phyloP scores from a whole-genome alignment of 30 jellyfish, hydroid and myxozoan species.

The Nemopilema nomurai region DNA sequence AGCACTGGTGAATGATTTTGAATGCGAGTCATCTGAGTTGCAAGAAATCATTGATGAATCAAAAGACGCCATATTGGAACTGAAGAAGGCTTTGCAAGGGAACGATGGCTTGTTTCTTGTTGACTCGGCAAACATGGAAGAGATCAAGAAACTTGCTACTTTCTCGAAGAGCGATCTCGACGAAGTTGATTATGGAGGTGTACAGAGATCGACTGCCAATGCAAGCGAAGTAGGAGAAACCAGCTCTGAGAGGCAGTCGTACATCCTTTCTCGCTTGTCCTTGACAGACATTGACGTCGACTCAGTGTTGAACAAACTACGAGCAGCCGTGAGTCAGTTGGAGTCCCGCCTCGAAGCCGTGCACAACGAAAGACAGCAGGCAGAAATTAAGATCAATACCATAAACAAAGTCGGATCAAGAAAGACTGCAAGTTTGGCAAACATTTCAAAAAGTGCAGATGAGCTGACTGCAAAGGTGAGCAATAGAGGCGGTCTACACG shows the following conservation, averaged over 20 bases:
- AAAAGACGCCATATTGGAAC: slow-evolving; percentile 56
- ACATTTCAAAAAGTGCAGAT: slow-evolving; percentile 20
- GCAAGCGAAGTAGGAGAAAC: neutral
- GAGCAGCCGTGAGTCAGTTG: slow-evolving; percentile 64
- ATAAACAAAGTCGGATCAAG: slow-evolving; percentile 11
- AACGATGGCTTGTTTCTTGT: slow-evolving; percentile 58
- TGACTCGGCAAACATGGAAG: slow-evolving; percentile 47
- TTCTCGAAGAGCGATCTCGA: slow-evolving; percentile 19
- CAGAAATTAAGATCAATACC: slow-evolving; percentile 26
- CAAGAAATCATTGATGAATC: slow-evolving; percentile 69
- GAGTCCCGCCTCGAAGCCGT: slow-evolving; percentile 49
- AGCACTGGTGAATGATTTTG: slow-evolving; percentile 42
- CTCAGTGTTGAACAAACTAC: slow-evolving; percentile 51
- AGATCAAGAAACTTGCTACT: slow-evolving; percentile 36
- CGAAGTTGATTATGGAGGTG: neutral
- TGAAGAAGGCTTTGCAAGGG: slow-evolving; percentile 64
- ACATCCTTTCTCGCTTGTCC: slow-evolving; percentile 50
- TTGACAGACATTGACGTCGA: slow-evolving; percentile 56
- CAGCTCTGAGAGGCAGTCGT: slow-evolving; percentile 35
- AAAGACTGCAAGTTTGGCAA: neutral
- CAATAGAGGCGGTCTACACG: neutral
- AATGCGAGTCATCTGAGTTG: slow-evolving; percentile 63
- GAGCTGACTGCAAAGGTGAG: slow-evolving; percentile 1
- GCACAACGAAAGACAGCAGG: slow-evolving; percentile 34
- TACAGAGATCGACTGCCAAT: neutral